phyloP scores from a whole-genome alignment of 2,113 vertebrate genomes.

The Oostethus manadensis region DNA sequence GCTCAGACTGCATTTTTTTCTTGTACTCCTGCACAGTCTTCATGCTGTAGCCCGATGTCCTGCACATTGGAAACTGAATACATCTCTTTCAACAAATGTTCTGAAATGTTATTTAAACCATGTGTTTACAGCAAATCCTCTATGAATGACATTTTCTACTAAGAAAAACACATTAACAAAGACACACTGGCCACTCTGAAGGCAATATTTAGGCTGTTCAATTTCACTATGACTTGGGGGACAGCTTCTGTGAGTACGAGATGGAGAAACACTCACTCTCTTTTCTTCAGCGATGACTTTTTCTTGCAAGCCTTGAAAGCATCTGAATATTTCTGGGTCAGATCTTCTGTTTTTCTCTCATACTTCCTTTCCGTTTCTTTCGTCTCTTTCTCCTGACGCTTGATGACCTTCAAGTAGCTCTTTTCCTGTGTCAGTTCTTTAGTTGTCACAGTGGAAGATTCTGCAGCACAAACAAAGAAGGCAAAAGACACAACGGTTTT shows the following conservation, averaged over 20 bases:
- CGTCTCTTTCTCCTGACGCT: slow-evolving; percentile 87
- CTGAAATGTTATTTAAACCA: neutral
- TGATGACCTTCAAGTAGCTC: slow-evolving; percentile 81
- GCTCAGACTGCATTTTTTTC: slow-evolving; percentile 77
- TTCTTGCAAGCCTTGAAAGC: slow-evolving; percentile 72
- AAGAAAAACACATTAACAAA: slow-evolving; percentile 30
- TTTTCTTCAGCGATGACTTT: slow-evolving; percentile 67
- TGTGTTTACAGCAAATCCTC: slow-evolving; percentile 7
- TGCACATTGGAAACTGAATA: neutral
- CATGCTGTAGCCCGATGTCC: slow-evolving; percentile 7
- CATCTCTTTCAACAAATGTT: neutral
- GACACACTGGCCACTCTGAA: slow-evolving; percentile 22
- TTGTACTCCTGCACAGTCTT: slow-evolving; percentile 70
- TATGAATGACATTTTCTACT: slow-evolving; percentile 5
- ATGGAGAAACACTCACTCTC: slow-evolving; percentile 53
- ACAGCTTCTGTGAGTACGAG: neutral
- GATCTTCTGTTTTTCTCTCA: slow-evolving; percentile 80
- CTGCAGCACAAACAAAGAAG: slow-evolving; percentile 56
- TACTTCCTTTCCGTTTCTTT: slow-evolving; percentile 81
- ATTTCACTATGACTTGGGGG: neutral
- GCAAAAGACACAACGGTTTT: neutral
- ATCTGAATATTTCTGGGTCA: slow-evolving; percentile 77
- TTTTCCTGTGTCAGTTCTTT: slow-evolving; percentile 85
- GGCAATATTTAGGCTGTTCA: neutral
- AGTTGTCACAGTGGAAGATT: slow-evolving; percentile 74